Conservation (phyloP, 2,113 vertebrate genomes). For the Ptychochromis oligacanthus region DNA sequence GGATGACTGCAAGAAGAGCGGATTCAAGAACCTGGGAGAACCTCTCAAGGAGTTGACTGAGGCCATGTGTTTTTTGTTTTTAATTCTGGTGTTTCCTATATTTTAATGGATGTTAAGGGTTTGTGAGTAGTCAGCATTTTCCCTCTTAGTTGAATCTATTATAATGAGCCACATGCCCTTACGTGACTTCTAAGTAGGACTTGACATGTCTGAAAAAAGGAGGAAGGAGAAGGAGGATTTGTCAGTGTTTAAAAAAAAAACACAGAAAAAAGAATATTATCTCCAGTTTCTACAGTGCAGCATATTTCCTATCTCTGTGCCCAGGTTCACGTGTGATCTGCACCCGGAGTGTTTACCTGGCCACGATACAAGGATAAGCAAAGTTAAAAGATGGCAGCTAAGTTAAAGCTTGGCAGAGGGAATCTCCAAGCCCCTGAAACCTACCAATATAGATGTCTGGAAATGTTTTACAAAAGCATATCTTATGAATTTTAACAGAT, state of each 20-base stretch:
- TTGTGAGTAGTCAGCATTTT: too few species aligned
- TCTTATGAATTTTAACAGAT: conserved; percentile 56
- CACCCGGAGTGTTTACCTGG: conserved; percentile 13
- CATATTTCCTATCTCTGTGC: background rate
- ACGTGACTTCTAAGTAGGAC: background rate
- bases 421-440: conserved; percentile 33
- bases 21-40: background rate
- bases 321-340: conserved; percentile 2
- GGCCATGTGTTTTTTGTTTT: too few species aligned
- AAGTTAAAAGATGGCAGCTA: conserved; percentile 37
- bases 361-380: conserved; percentile 14
- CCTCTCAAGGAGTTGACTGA: background rate
- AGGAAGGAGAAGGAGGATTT: too few species aligned
- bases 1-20: background rate
- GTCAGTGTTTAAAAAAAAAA: background rate
- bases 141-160: too few species aligned
- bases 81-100: too few species aligned
- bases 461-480: conserved; percentile 51
- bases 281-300: background rate
- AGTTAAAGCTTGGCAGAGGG: conserved; percentile 44
- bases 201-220: background rate
- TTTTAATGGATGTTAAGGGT: too few species aligned
- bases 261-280: background rate
- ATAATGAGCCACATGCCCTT: too few species aligned
- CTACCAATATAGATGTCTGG: conserved; percentile 34